These are phyloP conservation scores for Bembecia ichneumoniformis DNA, from an alignment of 2,888 invertebrate species.

Conservation along the genomic window DNA sequence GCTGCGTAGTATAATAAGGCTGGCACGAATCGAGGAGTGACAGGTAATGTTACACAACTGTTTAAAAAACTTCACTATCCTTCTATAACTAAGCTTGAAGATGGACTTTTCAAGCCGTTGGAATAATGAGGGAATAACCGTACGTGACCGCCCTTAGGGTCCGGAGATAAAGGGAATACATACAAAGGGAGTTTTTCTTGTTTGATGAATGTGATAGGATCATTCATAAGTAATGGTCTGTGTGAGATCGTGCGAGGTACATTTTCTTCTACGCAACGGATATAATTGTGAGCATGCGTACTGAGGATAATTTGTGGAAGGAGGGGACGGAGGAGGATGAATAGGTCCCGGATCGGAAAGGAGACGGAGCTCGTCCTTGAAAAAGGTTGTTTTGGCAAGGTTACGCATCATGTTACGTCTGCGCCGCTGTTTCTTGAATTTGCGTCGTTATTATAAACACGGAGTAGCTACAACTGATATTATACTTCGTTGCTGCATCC, in stretches of 20 bases:
- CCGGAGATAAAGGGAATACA: slow-evolving; percentile 37
- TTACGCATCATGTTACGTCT: slow-evolving; percentile 23
- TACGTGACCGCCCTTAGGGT: slow-evolving; percentile 42
- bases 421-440: neutral
- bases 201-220: slow-evolving; percentile 2
- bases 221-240: slow-evolving; percentile 28
- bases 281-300: slow-evolving; percentile 34
- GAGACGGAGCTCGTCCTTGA: slow-evolving; percentile 40
- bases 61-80: slow-evolving; percentile 18
- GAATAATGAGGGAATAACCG: slow-evolving; percentile 20
- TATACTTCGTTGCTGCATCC: too few species aligned
- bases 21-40: slow-evolving; percentile 23
- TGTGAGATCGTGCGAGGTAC: slow-evolving; percentile 20
- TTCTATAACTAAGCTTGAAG: slow-evolving; percentile 17
- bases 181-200: slow-evolving; percentile 22
- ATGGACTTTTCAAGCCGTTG: slow-evolving; percentile 18
- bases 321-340: slow-evolving; percentile 22
- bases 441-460: neutral
- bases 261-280: slow-evolving; percentile 27
- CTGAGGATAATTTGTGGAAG: slow-evolving; percentile 5
- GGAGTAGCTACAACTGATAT: slow-evolving; percentile 1
- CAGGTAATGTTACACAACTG: slow-evolving; percentile 15
- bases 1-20: slow-evolving; percentile 7
- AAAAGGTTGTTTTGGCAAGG: slow-evolving; percentile 38
- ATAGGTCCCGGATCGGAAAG: slow-evolving; percentile 29